A percentile compares a stretch with the other conserved stretches of the same genome.
These are phyloP conservation scores for Drosophila mojavensis DNA, from an alignment of 1,140 invertebrate species.

Conservation along the genomic window DNA sequence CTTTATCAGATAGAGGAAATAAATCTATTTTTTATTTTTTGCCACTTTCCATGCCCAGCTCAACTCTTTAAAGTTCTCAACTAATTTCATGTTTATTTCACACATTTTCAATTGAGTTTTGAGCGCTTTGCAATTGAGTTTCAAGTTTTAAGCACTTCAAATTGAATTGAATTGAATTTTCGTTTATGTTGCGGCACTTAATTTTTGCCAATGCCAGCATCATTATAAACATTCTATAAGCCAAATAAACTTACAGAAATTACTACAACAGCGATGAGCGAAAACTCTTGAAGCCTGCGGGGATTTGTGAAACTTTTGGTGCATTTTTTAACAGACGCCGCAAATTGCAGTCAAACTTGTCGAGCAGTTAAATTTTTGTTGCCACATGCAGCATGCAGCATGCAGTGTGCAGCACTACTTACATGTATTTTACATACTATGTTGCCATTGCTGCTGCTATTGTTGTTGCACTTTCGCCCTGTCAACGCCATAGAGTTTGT, in stretches of 20 bases:
- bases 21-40: too few relatives aligned
- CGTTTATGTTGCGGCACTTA: constrained; percentile 10
- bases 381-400: constrained; percentile 30
- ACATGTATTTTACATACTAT: constrained; percentile 33
- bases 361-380: constrained; percentile 50
- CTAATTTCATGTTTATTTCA: background rate
- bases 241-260: constrained; percentile 45
- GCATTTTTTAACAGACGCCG: constrained; percentile 49
- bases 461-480: constrained; percentile 31
- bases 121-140: constrained; percentile 4
- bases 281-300: constrained; percentile 21
- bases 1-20: constrained; percentile 11
- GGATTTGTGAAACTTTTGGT: constrained; percentile 40
- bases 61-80: background rate
- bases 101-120: background rate
- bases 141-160: constrained; percentile 4
- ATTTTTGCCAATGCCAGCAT: constrained; percentile 25
- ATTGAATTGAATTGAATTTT: constrained; percentile 20
- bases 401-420: constrained; percentile 21
- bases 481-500: constrained; percentile 47
- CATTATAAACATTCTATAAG: constrained; percentile 44
- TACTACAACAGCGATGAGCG: constrained; percentile 9
- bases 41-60: background rate
- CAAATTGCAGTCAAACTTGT: constrained; percentile 54
- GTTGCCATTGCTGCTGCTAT: constrained; percentile 25